These are phyloP conservation scores for Eilema griseolum DNA, from an alignment of 2,888 invertebrate genomes.

Conservation along the genomic window DNA sequence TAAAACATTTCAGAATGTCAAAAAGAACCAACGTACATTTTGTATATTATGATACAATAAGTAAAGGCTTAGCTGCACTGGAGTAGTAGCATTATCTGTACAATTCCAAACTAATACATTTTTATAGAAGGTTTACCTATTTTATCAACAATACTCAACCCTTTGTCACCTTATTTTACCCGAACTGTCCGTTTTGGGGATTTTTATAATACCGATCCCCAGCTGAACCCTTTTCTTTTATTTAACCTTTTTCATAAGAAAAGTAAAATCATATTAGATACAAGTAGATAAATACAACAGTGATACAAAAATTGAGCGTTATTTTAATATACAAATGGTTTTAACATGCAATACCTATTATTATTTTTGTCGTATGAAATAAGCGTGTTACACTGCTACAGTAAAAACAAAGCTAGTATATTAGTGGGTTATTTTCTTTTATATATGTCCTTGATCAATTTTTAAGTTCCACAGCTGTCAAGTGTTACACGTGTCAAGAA, in stretches of 20 bases:
- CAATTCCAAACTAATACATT: conserved; percentile 27
- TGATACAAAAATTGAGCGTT: not conserved
- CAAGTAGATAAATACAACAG: not conserved
- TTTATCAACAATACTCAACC: conserved; percentile 20
- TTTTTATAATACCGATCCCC: not conserved
- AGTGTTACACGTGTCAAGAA: conserved; percentile 32
- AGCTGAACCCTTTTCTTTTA: not conserved
- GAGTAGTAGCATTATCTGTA: not conserved
- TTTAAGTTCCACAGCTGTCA: conserved; percentile 30
- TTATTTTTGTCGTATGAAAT: not conserved
- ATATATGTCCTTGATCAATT: conserved; percentile 44
- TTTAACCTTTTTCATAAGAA: conserved; percentile 1
- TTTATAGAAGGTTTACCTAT: conserved; percentile 23
- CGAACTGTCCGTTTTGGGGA: conserved; percentile 4
- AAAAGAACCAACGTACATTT: not conserved
- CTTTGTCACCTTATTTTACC: conserved; percentile 8
- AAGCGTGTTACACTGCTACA: conserved; percentile 12
- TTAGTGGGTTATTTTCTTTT: conserved; percentile 21
- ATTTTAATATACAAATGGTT: not conserved
- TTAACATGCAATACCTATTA: not conserved
- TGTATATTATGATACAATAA: not conserved
- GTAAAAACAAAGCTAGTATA: not conserved
- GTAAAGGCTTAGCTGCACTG: not conserved
- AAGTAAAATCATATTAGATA: not conserved
- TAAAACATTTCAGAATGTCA: not conserved